Percentiles rank a stretch among this genome's conserved stretches.
phyloP scores from a whole-genome alignment of 53 echinoderm and acorn worm genomes.

The Henricia sp. region DNA sequence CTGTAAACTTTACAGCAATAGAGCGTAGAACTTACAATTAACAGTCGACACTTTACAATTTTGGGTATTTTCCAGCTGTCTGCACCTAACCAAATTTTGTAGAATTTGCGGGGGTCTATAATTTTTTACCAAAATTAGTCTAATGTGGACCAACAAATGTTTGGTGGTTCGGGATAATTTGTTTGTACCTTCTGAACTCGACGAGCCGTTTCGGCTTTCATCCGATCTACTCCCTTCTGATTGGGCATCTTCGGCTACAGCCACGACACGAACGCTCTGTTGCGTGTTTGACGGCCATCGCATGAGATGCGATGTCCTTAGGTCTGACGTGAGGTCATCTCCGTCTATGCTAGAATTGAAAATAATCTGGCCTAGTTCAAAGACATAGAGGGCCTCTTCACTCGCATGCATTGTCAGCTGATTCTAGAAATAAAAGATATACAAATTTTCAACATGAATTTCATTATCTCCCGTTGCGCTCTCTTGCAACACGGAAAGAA shows the following conservation, averaged over 20 bases:
- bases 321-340: constrained; percentile 52
- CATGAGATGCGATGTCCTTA: constrained; percentile 63
- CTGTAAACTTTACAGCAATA: no score
- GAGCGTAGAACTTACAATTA: no score
- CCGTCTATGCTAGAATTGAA: constrained; percentile 79
- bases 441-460: no score
- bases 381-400: constrained; percentile 88
- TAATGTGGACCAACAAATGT: no score
- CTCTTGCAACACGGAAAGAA: no score
- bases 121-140: no score
- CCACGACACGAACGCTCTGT: constrained; percentile 72
- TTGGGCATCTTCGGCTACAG: constrained; percentile 71
- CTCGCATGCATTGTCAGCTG: constrained; percentile 76
- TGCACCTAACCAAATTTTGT: no score
- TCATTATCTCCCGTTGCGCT: no score
- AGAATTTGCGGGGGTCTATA: no score
- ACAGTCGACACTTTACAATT: no score
- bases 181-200: constrained; percentile 76
- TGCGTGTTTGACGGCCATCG: constrained; percentile 61
- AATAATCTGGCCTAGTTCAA: constrained; percentile 89
- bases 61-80: no score
- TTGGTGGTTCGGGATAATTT: not conserved
- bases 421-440: constrained; percentile 20
- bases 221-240: constrained; percentile 74
- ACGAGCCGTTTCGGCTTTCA: constrained; percentile 75